Evolutionary conservation across 2,888 invertebrate genomes (phyloP), one percentile per base, ranked within the genome.

Genomic region (Heliconius erato): DNA sequence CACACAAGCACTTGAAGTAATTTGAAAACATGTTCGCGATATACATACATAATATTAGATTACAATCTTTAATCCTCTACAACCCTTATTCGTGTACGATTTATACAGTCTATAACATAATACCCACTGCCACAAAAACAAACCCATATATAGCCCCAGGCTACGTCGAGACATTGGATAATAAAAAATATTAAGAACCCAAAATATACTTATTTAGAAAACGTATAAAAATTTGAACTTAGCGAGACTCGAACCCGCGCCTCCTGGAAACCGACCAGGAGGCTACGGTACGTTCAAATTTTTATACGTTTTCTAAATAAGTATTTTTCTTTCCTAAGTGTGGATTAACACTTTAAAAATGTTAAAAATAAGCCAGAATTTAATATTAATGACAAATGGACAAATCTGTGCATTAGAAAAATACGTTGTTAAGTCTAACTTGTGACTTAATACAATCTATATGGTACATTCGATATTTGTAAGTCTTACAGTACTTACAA

Each of bases 81-180:
- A 91, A 91, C 90, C 90, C 89, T 90, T 90, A 91, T 89, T 91
- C 91, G 92, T 89, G 90, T 91, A 91, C 91, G 91, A 92, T 92
- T 91, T 91, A 86, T 89, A 95, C 94, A 95, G 94, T 95, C 95
- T 93, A 94, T 91, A 92, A 81, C 76, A 82, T 89, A 91, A 92
- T 90, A 91, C 93, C 92, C 94, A 94, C 93, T 93, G 94, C 93
- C 92, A 87, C 90, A 90, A 88, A 89, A 90, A 88, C 89, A 93
- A 92, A 90, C 91, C 82, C 83, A 79, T 71, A 84, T 83, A 84
- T 49, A 85, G 83, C 63, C 81, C 74, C 68, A 77, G 82, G 79
- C 85, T 85, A 59, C 86, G 84, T 84, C 85, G 26, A 76, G 85
- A 87, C 63, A 63, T 76, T 40, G 40, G 40, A 76, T 9, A 32